These are phyloP conservation scores for Caradrina kadenii DNA, from an alignment of 2,888 invertebrate genomes.

Conservation along the genomic window DNA sequence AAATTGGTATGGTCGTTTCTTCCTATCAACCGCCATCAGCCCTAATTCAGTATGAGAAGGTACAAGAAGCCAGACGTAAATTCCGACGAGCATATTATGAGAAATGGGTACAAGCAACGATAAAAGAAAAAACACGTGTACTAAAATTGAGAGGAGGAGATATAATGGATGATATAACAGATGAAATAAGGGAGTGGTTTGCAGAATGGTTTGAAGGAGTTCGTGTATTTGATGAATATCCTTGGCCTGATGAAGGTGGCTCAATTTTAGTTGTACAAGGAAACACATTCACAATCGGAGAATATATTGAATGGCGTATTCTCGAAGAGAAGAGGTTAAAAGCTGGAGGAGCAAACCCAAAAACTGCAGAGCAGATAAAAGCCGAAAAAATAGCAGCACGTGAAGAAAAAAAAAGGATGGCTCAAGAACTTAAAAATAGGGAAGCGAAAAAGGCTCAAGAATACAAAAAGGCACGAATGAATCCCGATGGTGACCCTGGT, in stretches of 20 bases:
- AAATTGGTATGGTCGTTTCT: slow-evolving; percentile 91
- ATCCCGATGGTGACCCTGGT: slow-evolving; percentile 86
- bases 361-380: slow-evolving; percentile 86
- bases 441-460: slow-evolving; percentile 83
- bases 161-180: slow-evolving; percentile 94
- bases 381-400: slow-evolving; percentile 81
- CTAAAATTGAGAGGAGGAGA: slow-evolving; percentile 88
- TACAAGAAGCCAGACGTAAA: slow-evolving; percentile 84
- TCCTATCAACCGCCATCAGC: slow-evolving; percentile 85
- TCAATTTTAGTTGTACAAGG: slow-evolving; percentile 90
- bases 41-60: slow-evolving; percentile 84
- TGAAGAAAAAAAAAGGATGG: slow-evolving; percentile 82
- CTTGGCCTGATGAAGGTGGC: slow-evolving; percentile 93
- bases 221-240: slow-evolving; percentile 93
- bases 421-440: slow-evolving; percentile 75
- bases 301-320: slow-evolving; percentile 87
- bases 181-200: slow-evolving; percentile 94
- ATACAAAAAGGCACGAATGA: slow-evolving; percentile 85
- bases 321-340: slow-evolving; percentile 80
- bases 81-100: slow-evolving; percentile 85
- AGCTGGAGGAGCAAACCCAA: slow-evolving; percentile 76
- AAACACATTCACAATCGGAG: slow-evolving; percentile 91
- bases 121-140: slow-evolving; percentile 88
- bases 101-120: slow-evolving; percentile 82
- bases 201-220: slow-evolving; percentile 91